phyloP scores from a whole-genome alignment of 1,140 invertebrate genomes.

The Drosophila santomea region DNA sequence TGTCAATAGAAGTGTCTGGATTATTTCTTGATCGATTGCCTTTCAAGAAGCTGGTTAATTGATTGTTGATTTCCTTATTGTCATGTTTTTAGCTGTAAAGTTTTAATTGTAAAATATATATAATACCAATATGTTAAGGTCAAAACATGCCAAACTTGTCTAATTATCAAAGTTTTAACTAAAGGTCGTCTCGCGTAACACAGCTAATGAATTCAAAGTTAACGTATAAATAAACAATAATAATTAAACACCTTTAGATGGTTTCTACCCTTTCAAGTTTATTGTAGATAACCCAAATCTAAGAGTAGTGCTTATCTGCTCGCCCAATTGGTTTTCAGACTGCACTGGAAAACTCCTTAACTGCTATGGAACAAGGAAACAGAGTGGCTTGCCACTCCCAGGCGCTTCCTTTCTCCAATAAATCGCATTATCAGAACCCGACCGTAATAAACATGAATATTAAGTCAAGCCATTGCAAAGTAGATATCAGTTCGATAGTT shows the following conservation, averaged over 20 bases:
- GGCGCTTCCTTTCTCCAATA: background rate
- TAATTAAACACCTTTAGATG: too few species aligned
- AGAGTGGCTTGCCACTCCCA: background rate
- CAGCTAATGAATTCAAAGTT: too few species aligned
- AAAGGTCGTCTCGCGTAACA: too few species aligned
- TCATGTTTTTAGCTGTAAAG: background rate
- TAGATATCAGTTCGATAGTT: background rate
- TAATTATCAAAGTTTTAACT: too few species aligned
- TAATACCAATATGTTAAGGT: background rate
- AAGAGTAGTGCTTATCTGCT: background rate
- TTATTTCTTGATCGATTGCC: conserved; percentile 14
- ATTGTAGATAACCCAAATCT: background rate
- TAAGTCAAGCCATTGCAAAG: conserved; percentile 20
- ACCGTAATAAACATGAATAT: conserved; percentile 66
- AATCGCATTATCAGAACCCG: conserved; percentile 20
- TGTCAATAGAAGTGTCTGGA: conserved; percentile 14
- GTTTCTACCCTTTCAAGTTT: background rate
- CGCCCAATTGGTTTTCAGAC: background rate
- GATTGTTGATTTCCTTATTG: background rate
- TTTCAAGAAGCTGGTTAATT: conserved; percentile 14
- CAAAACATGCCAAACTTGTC: too few species aligned
- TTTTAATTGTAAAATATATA: background rate
- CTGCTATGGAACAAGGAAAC: background rate
- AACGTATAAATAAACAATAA: too few species aligned
- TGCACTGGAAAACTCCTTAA: background rate